Evolutionary conservation across 1,140 invertebrate species (phyloP), one percentile per base, ranked within the genome.

Genomic region (Drosophila ambigua): DNA sequence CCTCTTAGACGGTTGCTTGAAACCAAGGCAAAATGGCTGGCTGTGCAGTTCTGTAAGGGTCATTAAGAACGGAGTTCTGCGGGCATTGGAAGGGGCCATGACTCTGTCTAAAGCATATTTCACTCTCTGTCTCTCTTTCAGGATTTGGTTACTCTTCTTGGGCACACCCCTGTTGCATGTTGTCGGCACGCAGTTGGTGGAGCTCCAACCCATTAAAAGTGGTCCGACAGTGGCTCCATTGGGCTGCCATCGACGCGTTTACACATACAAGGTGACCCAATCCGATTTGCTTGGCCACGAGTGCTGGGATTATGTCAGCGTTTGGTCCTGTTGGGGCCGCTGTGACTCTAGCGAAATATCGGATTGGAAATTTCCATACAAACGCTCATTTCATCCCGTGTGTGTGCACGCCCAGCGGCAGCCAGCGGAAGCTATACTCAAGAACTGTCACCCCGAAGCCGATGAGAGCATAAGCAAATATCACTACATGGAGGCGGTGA

Each of bases 311-410:
- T 92, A 94, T 23, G 93, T 97, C 4, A 94, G 94, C 28, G 95
- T 96, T 2, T 94, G 94, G 92, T 95, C 95, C 0, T 97, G 96
- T 84, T 97, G 96, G 95, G 96, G 96, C 57, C 94, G 96, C 31
- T 97, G 96, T 72, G 95, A 96, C 82, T 96, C 96, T 0, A 96
- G 95, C 80, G 96, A 97, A 94, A 96, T 97, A 60, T 95, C 96
- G 0, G 96, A 97, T 91, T 97, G 95, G 94, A 94, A 96, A 83
- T 97, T 97, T 90, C 97, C 97, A 0, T 97, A 95, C 87, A 97
- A 97, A 90, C 94, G 95, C 39, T 96, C 96, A 4, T 94, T 95
- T 72, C 97, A 98, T 90, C 96, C 96, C 0, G 96, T 97, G 1
- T 98, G 97, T 91, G 94, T 96, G 13, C 96, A 97, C 84, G 95